These are phyloP conservation scores for Dendrolimus kikuchii DNA, from an alignment of 1,140 invertebrate species.

Conservation along the genomic window DNA sequence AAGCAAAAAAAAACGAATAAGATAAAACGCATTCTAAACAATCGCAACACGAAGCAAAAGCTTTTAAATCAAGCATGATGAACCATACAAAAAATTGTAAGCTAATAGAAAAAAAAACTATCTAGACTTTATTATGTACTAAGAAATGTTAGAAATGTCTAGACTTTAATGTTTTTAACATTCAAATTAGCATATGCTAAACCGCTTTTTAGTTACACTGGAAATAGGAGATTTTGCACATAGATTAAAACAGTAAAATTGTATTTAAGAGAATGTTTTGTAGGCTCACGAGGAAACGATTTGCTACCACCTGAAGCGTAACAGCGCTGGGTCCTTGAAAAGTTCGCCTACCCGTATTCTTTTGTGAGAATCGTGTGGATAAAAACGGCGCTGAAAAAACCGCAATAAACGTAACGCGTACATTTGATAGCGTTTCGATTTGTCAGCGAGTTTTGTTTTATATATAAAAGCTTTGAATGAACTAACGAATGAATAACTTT, in stretches of 20 bases:
- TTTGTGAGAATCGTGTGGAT: constrained; percentile 36
- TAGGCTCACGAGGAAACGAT: constrained; percentile 23
- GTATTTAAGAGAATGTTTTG: constrained; percentile 11
- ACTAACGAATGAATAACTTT: constrained; percentile 33
- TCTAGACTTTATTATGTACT: constrained; percentile 18
- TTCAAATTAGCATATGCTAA: constrained; percentile 22
- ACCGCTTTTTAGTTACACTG: constrained; percentile 6
- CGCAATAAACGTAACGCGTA: constrained; percentile 30
- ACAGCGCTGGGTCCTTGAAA: constrained; percentile 47
- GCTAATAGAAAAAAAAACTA: constrained; percentile 20
- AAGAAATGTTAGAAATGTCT: constrained; percentile 15
- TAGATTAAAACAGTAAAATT: constrained; percentile 9
- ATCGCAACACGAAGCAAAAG: constrained; percentile 21
- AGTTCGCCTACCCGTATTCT: constrained; percentile 50
- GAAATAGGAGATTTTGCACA: constrained; percentile 6
- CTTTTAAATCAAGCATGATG: constrained; percentile 24
- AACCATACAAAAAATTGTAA: constrained; percentile 18
- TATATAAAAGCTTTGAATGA: constrained; percentile 26
- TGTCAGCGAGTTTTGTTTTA: constrained; percentile 49
- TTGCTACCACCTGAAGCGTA: constrained; percentile 50
- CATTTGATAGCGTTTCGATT: constrained; percentile 40
- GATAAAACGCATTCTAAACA: constrained; percentile 25
- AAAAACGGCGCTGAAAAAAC: constrained; percentile 38
- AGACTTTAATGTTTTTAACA: constrained; percentile 20
- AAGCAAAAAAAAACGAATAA: constrained; percentile 21